Evolutionary conservation across 2,113 vertebrate genomes (phyloP).

Genomic region (Sceloporus tristichus): DNA sequence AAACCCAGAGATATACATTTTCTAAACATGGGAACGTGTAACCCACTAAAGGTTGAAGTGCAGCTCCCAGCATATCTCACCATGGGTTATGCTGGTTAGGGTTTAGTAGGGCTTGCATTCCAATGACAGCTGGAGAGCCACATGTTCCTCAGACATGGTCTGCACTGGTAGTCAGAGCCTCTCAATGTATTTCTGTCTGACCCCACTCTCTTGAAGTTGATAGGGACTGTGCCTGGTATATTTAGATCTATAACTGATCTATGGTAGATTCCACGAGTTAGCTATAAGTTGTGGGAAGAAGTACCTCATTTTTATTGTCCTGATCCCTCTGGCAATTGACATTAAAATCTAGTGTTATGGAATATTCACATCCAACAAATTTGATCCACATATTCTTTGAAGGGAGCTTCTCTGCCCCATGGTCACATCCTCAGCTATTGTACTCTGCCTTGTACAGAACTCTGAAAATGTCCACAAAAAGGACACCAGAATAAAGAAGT

Average conservation of each 20-base stretch:
- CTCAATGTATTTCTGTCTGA: no score
- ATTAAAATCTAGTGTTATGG: not conserved
- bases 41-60: not conserved
- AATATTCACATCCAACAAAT: not conserved
- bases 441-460: slow-evolving; percentile 39
- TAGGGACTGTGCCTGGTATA: not conserved
- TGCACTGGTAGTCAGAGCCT: no score
- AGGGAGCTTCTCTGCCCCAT: slow-evolving; percentile 44
- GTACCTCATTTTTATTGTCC: not conserved
- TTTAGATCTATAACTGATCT: not conserved
- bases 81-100: not conserved
- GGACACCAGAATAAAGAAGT: slow-evolving; percentile 28
- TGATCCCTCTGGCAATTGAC: not conserved
- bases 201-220: not conserved
- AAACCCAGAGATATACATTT: not conserved
- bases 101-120: not conserved
- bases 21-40: not conserved
- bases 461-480: slow-evolving; percentile 22
- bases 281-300: not conserved
- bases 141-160: not conserved
- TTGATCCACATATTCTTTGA: slow-evolving; percentile 35
- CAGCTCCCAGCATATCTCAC: no score
- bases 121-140: not conserved
- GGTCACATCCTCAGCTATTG: slow-evolving; percentile 38
- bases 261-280: not conserved